These are phyloP conservation scores for Polydrusus cervinus DNA, from an alignment of 2,888 invertebrate genomes.

Conservation along the genomic window DNA sequence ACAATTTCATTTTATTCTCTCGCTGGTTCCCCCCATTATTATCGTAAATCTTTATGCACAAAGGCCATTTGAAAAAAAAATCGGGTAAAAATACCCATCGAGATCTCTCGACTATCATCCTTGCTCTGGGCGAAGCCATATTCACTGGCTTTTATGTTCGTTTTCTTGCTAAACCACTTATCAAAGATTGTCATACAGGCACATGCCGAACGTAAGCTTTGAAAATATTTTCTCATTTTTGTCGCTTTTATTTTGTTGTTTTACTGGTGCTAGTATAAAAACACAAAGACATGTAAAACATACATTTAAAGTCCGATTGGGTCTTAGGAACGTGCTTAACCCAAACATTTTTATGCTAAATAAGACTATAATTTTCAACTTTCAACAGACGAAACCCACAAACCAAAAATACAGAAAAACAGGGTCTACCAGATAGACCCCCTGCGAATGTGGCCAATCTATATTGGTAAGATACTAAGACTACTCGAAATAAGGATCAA, in stretches of 20 bases:
- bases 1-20: conserved; percentile 26
- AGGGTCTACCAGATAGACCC: too few relatives aligned
- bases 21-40: conserved; percentile 10
- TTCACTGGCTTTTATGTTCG: not conserved
- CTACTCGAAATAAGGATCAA: too few relatives aligned
- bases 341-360: too few relatives aligned
- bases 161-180: conserved; percentile 22
- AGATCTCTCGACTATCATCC: conserved; percentile 20
- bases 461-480: too few relatives aligned
- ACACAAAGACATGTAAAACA: not conserved
- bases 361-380: too few relatives aligned
- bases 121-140: conserved; percentile 9
- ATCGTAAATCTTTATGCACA: conserved; percentile 20
- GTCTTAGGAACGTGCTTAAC: too few relatives aligned
- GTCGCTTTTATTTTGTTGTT: not conserved
- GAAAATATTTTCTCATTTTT: conserved; percentile 10
- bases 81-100: conserved; percentile 5
- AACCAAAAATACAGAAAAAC: too few relatives aligned
- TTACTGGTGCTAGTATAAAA: not conserved
- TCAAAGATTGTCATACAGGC: conserved; percentile 14
- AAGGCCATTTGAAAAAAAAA: conserved; percentile 18
- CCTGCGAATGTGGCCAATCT: too few relatives aligned
- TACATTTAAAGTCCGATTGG: not conserved
- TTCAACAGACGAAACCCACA: too few relatives aligned
- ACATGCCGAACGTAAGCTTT: conserved; percentile 11